phyloP scores from a whole-genome alignment of 2,797 vertebrate species.

The Mormyrus hasselquistii region DNA sequence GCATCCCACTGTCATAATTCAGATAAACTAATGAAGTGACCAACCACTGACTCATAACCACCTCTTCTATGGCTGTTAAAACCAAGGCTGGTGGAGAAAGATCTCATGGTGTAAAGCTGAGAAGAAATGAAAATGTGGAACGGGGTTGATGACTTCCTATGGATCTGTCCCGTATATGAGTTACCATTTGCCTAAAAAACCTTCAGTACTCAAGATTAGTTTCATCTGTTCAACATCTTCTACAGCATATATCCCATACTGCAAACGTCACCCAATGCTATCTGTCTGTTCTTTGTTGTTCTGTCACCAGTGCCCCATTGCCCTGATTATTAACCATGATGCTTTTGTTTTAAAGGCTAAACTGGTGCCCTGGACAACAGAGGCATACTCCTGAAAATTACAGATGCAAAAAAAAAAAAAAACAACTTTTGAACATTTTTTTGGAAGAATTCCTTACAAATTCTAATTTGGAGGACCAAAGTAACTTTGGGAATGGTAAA shows the following conservation, averaged over 20 bases:
- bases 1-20: background rate
- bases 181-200: conserved; percentile 21
- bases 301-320: background rate
- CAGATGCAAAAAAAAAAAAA: background rate
- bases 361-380: conserved; percentile 33
- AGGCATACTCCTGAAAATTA: conserved; percentile 32
- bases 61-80: background rate
- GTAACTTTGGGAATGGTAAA: conserved; percentile 9
- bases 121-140: conserved; percentile 19
- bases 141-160: conserved; percentile 21
- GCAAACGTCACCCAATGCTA: background rate
- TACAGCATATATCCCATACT: background rate
- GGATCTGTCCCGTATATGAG: conserved; percentile 25
- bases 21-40: background rate
- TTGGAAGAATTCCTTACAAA: conserved; percentile 19
- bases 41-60: background rate
- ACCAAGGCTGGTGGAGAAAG: conserved; percentile 12
- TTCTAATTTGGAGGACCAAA: conserved; percentile 30
- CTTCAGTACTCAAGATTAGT: conserved; percentile 21
- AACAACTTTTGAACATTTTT: conserved; percentile 27
- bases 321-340: background rate
- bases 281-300: background rate
- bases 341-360: background rate
- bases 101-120: background rate
- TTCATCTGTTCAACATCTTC: background rate